A percentile compares a stretch with the other conserved stretches of the same genome.
Conservation (phyloP, 2,888 invertebrate genomes). For the Ochropleura leucogaster region DNA sequence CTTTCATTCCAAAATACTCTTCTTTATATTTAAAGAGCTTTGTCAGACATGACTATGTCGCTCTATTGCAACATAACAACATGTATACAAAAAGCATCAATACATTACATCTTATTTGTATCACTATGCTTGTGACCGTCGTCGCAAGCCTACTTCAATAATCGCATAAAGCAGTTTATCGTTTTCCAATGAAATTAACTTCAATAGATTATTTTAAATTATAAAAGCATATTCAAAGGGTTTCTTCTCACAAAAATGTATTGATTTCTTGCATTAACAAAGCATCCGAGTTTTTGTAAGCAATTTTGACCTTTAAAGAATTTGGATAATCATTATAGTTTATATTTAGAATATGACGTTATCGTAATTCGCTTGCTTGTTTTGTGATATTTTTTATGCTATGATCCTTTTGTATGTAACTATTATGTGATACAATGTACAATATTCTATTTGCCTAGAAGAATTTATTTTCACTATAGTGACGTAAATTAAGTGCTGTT, state of each 20-base stretch:
- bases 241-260: neutral
- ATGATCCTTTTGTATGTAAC: constrained; percentile 12
- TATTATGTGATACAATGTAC: constrained; percentile 13
- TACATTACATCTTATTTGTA: too few relatives aligned
- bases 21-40: too few relatives aligned
- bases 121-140: too few relatives aligned
- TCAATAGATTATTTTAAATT: neutral
- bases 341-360: neutral
- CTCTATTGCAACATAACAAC: too few relatives aligned
- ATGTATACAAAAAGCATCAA: too few relatives aligned
- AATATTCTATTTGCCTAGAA: neutral
- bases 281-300: too few relatives aligned
- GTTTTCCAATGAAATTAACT: neutral
- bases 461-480: constrained; percentile 38
- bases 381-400: neutral
- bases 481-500: constrained; percentile 23
- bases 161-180: too few relatives aligned
- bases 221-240: neutral
- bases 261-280: neutral
- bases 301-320: neutral
- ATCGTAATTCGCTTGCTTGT: neutral
- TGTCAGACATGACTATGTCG: too few relatives aligned
- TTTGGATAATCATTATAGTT: neutral
- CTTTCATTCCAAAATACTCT: neutral
- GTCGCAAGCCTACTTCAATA: too few relatives aligned